phyloP scores from a whole-genome alignment of 2,888 invertebrate genomes.

The Dorcus hopei region DNA sequence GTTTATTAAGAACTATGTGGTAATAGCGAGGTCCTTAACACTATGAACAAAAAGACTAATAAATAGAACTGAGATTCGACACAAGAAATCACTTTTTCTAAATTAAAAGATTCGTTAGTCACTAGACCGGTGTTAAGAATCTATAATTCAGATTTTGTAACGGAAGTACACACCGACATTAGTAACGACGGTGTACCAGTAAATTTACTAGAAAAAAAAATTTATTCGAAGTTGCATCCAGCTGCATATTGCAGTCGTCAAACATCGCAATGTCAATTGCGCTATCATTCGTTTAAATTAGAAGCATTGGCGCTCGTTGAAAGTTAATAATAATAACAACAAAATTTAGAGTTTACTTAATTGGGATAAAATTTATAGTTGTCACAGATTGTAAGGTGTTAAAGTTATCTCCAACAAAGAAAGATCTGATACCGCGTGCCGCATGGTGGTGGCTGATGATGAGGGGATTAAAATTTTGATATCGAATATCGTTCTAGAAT shows the following conservation, averaged over 20 bases:
- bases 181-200: too few relatives aligned
- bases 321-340: slow-evolving; percentile 27
- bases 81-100: slow-evolving; percentile 17
- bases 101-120: slow-evolving; percentile 21
- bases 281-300: slow-evolving; percentile 39
- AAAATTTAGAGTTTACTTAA: slow-evolving; percentile 38
- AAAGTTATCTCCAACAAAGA: slow-evolving; percentile 35
- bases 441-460: slow-evolving; percentile 26
- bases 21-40: slow-evolving; percentile 23
- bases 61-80: slow-evolving; percentile 17
- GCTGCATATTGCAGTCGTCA: slow-evolving; percentile 26
- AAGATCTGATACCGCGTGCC: slow-evolving; percentile 32
- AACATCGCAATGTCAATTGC: slow-evolving; percentile 26
- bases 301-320: slow-evolving; percentile 39
- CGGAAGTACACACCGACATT: too few relatives aligned
- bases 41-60: slow-evolving; percentile 20
- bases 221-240: slow-evolving; percentile 20
- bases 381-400: slow-evolving; percentile 39
- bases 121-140: too few relatives aligned
- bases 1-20: background rate
- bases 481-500: too few relatives aligned
- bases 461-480: too few relatives aligned
- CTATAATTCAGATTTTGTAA: too few relatives aligned
- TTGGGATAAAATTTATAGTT: too few relatives aligned
- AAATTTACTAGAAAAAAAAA: slow-evolving; percentile 30